Conservation (phyloP, 2,797 vertebrate genomes). For the Scyliorhinus canicula region DNA sequence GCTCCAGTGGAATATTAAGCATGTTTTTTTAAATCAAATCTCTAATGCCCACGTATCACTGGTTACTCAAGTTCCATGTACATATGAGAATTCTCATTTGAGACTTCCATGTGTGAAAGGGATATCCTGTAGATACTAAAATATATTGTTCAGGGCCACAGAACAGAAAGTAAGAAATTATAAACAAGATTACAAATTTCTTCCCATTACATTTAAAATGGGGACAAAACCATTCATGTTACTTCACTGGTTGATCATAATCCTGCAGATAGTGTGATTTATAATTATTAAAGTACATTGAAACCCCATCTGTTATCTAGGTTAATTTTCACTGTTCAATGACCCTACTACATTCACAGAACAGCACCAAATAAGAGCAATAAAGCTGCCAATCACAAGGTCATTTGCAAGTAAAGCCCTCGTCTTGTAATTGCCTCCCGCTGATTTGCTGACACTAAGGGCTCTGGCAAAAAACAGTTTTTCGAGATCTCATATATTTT, state of each 20-base stretch:
- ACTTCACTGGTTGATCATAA: neutral
- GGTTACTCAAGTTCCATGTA: neutral
- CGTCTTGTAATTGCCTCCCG: neutral
- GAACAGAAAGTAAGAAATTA: neutral
- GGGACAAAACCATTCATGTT: neutral
- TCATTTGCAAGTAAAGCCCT: neutral
- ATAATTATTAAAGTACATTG: slow-evolving; percentile 14
- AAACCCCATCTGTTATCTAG: slow-evolving; percentile 12
- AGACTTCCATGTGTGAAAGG: neutral
- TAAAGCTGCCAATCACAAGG: slow-evolving; percentile 32
- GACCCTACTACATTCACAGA: slow-evolving; percentile 7
- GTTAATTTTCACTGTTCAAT: slow-evolving; percentile 29
- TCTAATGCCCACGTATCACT: neutral
- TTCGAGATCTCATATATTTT: neutral
- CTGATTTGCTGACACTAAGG: neutral
- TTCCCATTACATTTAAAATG: neutral
- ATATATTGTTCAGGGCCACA: neutral
- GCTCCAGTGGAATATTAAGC: neutral
- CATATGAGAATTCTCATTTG: neutral
- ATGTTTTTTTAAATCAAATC: neutral
- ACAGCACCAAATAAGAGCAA: neutral
- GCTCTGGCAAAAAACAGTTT: neutral
- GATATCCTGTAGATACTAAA: neutral
- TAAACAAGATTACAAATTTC: neutral
- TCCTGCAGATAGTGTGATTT: neutral